Evolutionary conservation across 2,888 invertebrate genomes (phyloP), one percentile per base, ranked within the genome.

Genomic region (Meganola albula): DNA sequence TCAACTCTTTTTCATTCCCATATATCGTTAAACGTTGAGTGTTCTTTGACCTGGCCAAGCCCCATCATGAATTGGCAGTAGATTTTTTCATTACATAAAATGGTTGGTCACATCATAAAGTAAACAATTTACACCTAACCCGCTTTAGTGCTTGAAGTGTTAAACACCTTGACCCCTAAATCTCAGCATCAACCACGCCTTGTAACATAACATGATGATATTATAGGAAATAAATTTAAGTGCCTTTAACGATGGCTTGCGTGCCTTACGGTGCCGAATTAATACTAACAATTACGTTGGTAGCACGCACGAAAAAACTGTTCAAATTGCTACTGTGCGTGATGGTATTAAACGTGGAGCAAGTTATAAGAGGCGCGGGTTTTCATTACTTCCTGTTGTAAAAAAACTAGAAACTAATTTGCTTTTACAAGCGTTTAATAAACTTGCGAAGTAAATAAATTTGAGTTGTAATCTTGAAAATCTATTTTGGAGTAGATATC

Each of bases 261-360:
- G 80, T 79, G 80, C 48, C 45, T 51, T 58, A 63, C 70, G 61
- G 58, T 60, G 63, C 63, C 55, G 76, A 74, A 78, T 79, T 78
- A 80, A 80, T 80, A 78, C 77, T 68, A 67, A 79, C 79, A 80
- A 80, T 80, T 82, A 79, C 74, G 65, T 39, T 58, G 50, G 48
- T 36, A 51, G 65, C 80, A 79, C 82, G 79, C 80, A 80, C 73
- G 65, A 71, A 73, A 74, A 65, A 59, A 59, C 56, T 43, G 52
- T 63, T 74, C 79, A 80, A 82, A 80, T 82, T 74, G 66, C 74
- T 53, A 46, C 65, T 61, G 76, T 78, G 80, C 80, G 80, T 80
- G 80, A 58, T 49, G 43, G 40, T 40, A 46, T 40, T 41, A 48
- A 45, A 25, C 12, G 25, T 2, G 36, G 34, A 1, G 16, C 31